Conservation (phyloP, 2,113 vertebrate species). For the Heptranchias perlo region DNA sequence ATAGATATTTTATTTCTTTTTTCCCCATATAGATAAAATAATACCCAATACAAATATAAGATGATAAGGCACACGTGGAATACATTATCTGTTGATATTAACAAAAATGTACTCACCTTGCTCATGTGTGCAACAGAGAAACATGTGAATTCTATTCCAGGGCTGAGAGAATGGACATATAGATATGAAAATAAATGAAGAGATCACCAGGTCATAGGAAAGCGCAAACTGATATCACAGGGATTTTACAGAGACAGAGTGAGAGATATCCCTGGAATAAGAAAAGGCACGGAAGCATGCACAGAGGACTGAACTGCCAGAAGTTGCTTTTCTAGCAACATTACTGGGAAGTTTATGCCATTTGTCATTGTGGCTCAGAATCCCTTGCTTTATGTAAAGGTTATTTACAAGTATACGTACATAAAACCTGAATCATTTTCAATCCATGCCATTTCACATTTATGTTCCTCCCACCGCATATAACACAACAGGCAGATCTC, state of each 20-base stretch:
- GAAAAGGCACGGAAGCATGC: not conserved
- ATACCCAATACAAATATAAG: not conserved
- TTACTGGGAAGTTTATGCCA: not conserved
- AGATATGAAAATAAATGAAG: not conserved
- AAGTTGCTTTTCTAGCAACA: not conserved
- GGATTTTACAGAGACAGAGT: not conserved
- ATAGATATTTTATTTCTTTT: not conserved
- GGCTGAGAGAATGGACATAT: not conserved
- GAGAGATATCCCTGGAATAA: not conserved
- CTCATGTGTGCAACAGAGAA: not conserved
- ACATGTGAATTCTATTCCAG: not conserved
- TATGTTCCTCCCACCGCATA: not conserved
- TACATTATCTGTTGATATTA: not conserved
- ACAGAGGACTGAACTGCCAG: constrained; percentile 8
- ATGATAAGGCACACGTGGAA: not conserved
- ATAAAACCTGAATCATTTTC: not conserved
- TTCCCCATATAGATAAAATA: not conserved
- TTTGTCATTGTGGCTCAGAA: not conserved
- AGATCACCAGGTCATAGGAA: not conserved
- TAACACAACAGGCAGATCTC: not conserved
- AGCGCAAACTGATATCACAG: not conserved
- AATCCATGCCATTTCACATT: not conserved
- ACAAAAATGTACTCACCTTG: not conserved
- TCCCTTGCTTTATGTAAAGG: not conserved
- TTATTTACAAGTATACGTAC: not conserved